These are phyloP conservation scores for Drosophila obscura DNA, from an alignment of 1,140 invertebrate species.

Conservation along the genomic window DNA sequence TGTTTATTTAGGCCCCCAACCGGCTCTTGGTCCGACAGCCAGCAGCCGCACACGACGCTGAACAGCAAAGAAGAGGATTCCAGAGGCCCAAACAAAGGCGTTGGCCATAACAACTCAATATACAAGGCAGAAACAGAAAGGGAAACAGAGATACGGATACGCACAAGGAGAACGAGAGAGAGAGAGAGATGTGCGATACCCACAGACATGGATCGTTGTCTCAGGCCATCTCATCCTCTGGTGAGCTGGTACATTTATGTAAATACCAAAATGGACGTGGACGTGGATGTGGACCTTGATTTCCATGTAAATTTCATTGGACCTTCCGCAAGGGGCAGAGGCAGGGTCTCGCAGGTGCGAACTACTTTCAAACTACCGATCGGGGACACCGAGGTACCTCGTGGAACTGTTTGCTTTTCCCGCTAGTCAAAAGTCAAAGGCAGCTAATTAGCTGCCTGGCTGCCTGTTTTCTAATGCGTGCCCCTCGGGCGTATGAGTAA, in stretches of 20 bases:
- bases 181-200: slow-evolving; percentile 28
- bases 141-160: not conserved
- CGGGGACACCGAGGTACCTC: not conserved
- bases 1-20: slow-evolving; percentile 78
- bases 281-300: slow-evolving; percentile 48
- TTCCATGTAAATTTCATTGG: slow-evolving; percentile 54
- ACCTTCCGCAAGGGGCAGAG: not conserved
- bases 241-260: slow-evolving; percentile 63
- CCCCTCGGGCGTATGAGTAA: slow-evolving; percentile 72
- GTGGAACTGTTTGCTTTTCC: slow-evolving; percentile 17
- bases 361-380: slow-evolving; percentile 73
- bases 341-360: slow-evolving; percentile 57
- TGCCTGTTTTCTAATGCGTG: slow-evolving; percentile 68
- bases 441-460: slow-evolving; percentile 63
- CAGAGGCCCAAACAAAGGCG: slow-evolving; percentile 78
- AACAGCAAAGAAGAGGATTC: slow-evolving; percentile 32
- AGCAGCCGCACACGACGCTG: slow-evolving; percentile 70
- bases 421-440: slow-evolving; percentile 41
- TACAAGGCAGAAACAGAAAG: slow-evolving; percentile 41
- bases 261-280: slow-evolving; percentile 35
- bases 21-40: slow-evolving; percentile 54
- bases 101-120: slow-evolving; percentile 81
- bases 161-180: slow-evolving; percentile 4
- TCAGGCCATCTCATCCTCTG: slow-evolving; percentile 6
- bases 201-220: slow-evolving; percentile 18